phyloP scores from a whole-genome alignment of 2,113 vertebrate species.

The Tetrao urogallus region DNA sequence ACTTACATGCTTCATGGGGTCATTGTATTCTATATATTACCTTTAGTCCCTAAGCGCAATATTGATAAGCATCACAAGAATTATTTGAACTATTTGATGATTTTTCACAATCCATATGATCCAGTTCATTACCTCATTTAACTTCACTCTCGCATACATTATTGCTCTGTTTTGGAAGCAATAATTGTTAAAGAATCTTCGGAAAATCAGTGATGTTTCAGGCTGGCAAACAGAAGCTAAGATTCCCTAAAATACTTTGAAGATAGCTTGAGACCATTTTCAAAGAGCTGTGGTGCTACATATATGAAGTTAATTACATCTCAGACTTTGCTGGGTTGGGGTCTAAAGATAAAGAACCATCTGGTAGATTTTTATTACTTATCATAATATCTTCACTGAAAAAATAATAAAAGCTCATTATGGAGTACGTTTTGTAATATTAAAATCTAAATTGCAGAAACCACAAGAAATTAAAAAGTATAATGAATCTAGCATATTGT shows the following conservation, averaged over 20 bases:
- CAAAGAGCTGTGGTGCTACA: background rate
- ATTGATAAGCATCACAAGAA: background rate
- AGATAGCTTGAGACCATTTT: background rate
- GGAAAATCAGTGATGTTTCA: background rate
- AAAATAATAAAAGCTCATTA: conserved; percentile 24
- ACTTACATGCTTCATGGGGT: background rate
- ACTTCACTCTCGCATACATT: background rate
- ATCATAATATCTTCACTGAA: background rate
- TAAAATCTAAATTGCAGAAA: conserved; percentile 50
- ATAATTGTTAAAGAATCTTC: background rate
- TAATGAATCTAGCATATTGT: conserved; percentile 29
- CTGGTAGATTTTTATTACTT: conserved; percentile 38
- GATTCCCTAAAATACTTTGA: background rate
- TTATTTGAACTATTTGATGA: background rate
- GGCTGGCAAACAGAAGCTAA: background rate
- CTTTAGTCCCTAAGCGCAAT: background rate
- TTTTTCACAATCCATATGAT: background rate
- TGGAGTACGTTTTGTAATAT: conserved; percentile 12
- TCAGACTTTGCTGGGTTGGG: background rate
- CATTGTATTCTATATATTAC: background rate
- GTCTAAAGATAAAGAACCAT: background rate
- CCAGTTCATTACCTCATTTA: background rate
- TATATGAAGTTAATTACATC: background rate
- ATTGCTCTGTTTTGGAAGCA: background rate
- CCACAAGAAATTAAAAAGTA: conserved; percentile 40